A percentile compares a stretch with the other conserved stretches of the same genome.
phyloP scores from a whole-genome alignment of 2,888 invertebrate genomes.

The Pemphredon lugubris region DNA sequence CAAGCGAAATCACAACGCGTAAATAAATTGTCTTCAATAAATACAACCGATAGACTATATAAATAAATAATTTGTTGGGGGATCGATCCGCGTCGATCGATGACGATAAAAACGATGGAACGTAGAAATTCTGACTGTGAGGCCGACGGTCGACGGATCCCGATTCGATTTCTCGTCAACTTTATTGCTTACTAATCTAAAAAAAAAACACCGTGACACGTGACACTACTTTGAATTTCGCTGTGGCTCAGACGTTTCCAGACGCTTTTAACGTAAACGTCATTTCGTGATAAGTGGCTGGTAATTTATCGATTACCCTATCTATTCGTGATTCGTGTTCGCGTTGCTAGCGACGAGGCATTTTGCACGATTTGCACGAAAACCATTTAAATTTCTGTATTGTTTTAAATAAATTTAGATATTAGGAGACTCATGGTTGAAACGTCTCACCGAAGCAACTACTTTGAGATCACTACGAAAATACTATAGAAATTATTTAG shows the following conservation, averaged over 20 bases:
- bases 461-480: no score
- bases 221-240: constrained; percentile 11
- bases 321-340: no score
- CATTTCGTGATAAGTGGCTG: not conserved
- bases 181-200: constrained; percentile 34
- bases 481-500: no score
- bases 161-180: constrained; percentile 16
- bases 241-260: not conserved
- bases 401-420: no score
- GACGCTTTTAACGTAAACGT: not conserved
- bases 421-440: no score
- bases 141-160: constrained; percentile 6
- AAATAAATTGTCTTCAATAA: constrained; percentile 78
- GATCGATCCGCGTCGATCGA: constrained; percentile 11
- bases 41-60: constrained; percentile 80
- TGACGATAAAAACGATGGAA: constrained; percentile 41
- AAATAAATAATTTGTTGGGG: constrained; percentile 73
- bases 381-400: no score
- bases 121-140: constrained; percentile 45
- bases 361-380: no score
- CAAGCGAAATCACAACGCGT: constrained; percentile 53
- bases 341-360: no score
- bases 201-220: constrained; percentile 29
- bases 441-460: no score
- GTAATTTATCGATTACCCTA: not conserved